A percentile compares a stretch with the other conserved stretches of the same genome.
phyloP scores from a whole-genome alignment of 2,113 vertebrate species.

The Kobus ellipsiprymnus region DNA sequence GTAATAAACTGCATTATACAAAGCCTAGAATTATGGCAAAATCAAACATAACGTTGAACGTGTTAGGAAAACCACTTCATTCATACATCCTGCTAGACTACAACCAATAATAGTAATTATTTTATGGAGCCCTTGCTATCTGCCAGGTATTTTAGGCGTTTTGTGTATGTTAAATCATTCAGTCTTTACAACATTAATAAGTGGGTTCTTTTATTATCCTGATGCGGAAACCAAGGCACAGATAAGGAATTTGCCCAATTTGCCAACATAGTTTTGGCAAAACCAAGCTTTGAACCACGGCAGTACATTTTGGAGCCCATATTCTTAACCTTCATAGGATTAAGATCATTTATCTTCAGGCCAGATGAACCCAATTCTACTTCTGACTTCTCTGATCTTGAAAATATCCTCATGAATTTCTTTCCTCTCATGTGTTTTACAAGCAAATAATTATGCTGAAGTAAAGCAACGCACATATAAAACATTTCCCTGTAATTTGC shows the following conservation, averaged over 20 bases:
- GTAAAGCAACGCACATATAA: background rate
- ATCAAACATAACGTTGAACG: background rate
- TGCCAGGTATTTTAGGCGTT: background rate
- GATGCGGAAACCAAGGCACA: slow-evolving; percentile 30
- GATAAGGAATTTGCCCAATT: slow-evolving; percentile 25
- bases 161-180: background rate
- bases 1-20: background rate
- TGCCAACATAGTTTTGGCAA: background rate
- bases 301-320: background rate
- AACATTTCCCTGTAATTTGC: slow-evolving; percentile 48
- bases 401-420: background rate
- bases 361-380: background rate
- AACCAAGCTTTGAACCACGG: background rate
- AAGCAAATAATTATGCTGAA: slow-evolving; percentile 58
- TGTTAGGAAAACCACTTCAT: slow-evolving; percentile 17
- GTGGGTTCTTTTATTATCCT: slow-evolving; percentile 39
- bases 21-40: slow-evolving; percentile 33
- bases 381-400: slow-evolving; percentile 53
- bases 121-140: background rate
- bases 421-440: slow-evolving; percentile 42
- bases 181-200: slow-evolving; percentile 19
- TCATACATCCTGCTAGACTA: background rate
- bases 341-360: slow-evolving; percentile 7
- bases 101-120: slow-evolving; percentile 56
- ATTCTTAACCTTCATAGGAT: background rate